Evolutionary conservation across 2,113 vertebrate species (phyloP).

Genomic region (Pseudorhombus dupliciocellatus): DNA sequence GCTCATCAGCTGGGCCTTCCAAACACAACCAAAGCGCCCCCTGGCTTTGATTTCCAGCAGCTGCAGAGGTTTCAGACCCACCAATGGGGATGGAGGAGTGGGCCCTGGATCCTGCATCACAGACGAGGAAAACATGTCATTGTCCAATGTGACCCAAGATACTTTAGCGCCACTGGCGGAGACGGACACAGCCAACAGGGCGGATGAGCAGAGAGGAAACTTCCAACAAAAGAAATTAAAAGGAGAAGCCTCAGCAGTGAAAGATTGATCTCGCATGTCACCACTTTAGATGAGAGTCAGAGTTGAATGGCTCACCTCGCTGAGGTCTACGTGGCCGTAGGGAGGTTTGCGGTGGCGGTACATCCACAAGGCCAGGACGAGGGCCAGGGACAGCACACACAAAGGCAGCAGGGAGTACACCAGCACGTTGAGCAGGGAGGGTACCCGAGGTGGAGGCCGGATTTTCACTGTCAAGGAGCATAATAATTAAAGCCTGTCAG

Average conservation of each 20-base stretch:
- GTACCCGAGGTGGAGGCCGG: conserved; percentile 82
- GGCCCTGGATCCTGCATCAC: conserved; percentile 86
- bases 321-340: conserved; percentile 93
- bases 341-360: conserved; percentile 95
- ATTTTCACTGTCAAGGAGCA: conserved; percentile 76
- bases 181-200: too few relatives aligned
- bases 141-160: not conserved
- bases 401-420: conserved; percentile 95
- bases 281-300: not conserved
- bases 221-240: not conserved
- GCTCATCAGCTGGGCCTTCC: conserved; percentile 96
- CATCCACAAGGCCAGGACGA: conserved; percentile 95
- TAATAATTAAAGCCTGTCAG: conserved; percentile 29
- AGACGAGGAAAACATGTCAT: not conserved
- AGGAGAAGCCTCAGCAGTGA: not conserved
- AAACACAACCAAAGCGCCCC: conserved; percentile 97
- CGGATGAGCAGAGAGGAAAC: not conserved
- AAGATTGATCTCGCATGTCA: not conserved
- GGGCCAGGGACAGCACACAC: conserved; percentile 88
- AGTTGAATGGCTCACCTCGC: conserved; percentile 84
- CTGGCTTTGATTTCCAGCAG: conserved; percentile 95
- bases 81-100: conserved; percentile 90
- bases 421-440: conserved; percentile 90
- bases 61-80: conserved; percentile 94
- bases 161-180: not conserved